Conservation (phyloP, 2,113 vertebrate species). For the Caloenas nicobarica region DNA sequence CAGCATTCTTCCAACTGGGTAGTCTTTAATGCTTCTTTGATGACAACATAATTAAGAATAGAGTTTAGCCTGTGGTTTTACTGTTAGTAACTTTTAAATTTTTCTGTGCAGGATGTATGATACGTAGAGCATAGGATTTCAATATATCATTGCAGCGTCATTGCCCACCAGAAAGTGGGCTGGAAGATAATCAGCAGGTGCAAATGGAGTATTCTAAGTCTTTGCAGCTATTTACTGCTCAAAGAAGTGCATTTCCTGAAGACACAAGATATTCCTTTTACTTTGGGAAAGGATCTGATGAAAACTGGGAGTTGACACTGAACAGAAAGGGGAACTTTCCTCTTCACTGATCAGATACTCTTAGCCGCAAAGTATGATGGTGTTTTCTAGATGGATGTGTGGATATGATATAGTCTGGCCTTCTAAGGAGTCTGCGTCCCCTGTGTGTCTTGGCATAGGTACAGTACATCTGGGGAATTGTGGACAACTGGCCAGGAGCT, state of each 20-base stretch:
- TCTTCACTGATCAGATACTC: background rate
- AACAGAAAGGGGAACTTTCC: background rate
- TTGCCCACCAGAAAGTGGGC: background rate
- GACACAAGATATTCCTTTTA: background rate
- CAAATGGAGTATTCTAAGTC: background rate
- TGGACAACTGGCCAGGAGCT: background rate
- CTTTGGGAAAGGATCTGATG: background rate
- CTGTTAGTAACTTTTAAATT: background rate
- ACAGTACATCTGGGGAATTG: background rate
- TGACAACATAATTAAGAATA: background rate
- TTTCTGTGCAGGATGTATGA: accelerated
- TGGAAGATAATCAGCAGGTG: background rate
- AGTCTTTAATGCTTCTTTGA: background rate
- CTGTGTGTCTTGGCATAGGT: background rate
- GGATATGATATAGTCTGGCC: background rate
- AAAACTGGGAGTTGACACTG: background rate
- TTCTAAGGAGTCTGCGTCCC: background rate
- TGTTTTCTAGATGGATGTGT: background rate
- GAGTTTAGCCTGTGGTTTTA: background rate
- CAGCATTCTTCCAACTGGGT: background rate
- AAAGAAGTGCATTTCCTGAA: background rate
- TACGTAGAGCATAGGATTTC: background rate
- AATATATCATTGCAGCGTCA: background rate
- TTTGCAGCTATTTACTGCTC: background rate
- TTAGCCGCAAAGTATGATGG: background rate